Conservation (phyloP, 2,797 vertebrate genomes). For the Hemitrygon akajei region DNA sequence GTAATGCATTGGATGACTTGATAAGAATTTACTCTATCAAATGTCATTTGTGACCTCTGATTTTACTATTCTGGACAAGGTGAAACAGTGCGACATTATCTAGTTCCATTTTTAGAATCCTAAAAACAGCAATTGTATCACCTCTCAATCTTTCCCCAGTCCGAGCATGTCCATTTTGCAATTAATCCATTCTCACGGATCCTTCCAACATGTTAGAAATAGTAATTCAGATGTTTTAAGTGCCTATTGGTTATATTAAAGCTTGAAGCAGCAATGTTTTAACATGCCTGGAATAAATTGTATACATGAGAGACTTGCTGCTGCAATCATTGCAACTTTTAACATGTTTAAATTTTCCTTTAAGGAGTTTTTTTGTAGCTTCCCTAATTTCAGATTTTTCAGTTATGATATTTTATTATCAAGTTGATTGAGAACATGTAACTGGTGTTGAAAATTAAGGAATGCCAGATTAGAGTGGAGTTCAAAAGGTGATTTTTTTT, state of each 20-base stretch:
- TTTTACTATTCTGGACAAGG: not conserved
- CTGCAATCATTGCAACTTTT: not conserved
- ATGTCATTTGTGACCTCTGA: no score
- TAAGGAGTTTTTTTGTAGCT: not conserved
- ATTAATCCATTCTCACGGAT: not conserved
- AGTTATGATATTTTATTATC: not conserved
- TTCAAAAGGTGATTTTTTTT: not conserved
- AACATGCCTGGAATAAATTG: not conserved
- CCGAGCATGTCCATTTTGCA: not conserved
- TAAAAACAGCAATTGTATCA: not conserved
- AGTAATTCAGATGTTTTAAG: not conserved
- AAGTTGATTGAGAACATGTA: no score
- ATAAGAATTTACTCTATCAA: not conserved
- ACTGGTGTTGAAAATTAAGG: no score
- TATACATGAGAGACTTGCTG: not conserved
- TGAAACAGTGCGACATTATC: slow-evolving; percentile 6
- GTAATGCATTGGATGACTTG: not conserved
- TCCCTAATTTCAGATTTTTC: not conserved
- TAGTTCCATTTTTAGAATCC: not conserved
- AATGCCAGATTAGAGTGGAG: not conserved
- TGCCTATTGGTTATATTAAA: not conserved
- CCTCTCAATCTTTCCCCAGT: not conserved
- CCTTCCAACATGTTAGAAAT: not conserved
- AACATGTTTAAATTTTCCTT: not conserved
- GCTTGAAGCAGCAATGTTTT: not conserved